phyloP scores from a whole-genome alignment of 2,797 vertebrate genomes.

The Steatocranus sp. region DNA sequence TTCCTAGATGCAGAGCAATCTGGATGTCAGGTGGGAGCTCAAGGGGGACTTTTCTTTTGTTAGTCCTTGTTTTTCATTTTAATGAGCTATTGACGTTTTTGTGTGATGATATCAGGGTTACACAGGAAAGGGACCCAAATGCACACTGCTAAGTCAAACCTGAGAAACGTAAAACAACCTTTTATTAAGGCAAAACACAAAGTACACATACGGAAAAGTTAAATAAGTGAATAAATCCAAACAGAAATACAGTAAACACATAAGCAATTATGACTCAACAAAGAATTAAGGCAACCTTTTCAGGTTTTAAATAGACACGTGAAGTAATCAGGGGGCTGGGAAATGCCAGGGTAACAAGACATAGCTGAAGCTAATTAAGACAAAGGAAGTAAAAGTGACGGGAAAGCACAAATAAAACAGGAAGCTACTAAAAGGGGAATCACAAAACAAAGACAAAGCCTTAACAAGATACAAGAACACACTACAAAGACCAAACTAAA shows the following conservation, averaged over 20 bases:
- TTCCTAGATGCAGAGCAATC: background rate
- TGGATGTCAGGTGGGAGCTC: background rate
- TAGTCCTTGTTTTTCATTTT: background rate
- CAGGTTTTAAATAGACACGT: background rate
- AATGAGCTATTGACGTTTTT: background rate
- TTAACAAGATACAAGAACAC: background rate
- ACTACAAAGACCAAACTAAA: background rate
- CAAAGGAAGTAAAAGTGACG: background rate
- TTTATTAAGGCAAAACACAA: background rate
- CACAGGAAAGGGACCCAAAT: background rate
- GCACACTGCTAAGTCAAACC: background rate
- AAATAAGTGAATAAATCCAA: background rate
- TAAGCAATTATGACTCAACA: background rate
- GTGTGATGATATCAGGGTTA: background rate
- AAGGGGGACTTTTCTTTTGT: background rate
- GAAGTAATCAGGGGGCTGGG: background rate
- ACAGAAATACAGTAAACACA: background rate
- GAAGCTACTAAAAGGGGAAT: background rate
- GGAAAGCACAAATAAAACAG: background rate
- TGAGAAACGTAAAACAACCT: background rate
- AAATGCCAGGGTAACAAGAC: background rate
- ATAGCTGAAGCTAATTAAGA: background rate
- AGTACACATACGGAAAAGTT: background rate
- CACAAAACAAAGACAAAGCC: background rate
- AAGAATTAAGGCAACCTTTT: background rate